Evolutionary conservation across 2,797 vertebrate genomes (phyloP), one percentile per base, ranked within the genome.

Genomic region (Masticophis lateralis): DNA sequence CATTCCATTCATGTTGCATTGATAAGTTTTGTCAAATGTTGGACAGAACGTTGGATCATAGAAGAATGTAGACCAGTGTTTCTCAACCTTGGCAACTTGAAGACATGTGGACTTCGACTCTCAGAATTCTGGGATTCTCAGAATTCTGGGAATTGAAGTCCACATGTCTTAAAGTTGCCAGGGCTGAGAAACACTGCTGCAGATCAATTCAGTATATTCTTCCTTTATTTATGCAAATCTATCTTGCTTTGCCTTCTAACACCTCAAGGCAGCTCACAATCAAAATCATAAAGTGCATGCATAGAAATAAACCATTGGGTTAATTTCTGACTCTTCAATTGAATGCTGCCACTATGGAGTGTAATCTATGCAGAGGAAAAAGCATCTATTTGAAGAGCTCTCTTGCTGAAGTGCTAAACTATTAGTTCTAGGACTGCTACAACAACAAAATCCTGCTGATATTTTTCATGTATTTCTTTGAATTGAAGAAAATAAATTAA

Each of bases 391-490:
- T 90, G 51, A 90, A 69, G 51, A 32, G 47, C 37, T 53, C 57
- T 89, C 87, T 47, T 27, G 22, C 13, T 55, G 14, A 90, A 69
- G 28, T 6, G 66, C 20, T 83, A 43, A 25, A 20, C 66, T 66
- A 63, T n/a, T 66, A 69, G 3, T 57, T 74, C 90, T 83, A 59
- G 69, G 25, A 43, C 32, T 83, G 57, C 32, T 83, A 28, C 37
- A 61, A n/a, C 32, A 14, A 47, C 32, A 43, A 22, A 95, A 79
- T 55, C 95, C 91, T 83, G 91, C 32, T 94, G 94, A 95, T 1
- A 59, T 28, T 93, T 0, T 5, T 18, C 93, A 92, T 1, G 3
- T 87, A 94, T 93, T 86, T n/a, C 83, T 43, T 0, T 14, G 93
- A 93, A 61, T 60, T 74, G 5, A n/a, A 92, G 55, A 92, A 37